phyloP scores from a whole-genome alignment of 2,888 invertebrate genomes.

The Cepaea hortensis region DNA sequence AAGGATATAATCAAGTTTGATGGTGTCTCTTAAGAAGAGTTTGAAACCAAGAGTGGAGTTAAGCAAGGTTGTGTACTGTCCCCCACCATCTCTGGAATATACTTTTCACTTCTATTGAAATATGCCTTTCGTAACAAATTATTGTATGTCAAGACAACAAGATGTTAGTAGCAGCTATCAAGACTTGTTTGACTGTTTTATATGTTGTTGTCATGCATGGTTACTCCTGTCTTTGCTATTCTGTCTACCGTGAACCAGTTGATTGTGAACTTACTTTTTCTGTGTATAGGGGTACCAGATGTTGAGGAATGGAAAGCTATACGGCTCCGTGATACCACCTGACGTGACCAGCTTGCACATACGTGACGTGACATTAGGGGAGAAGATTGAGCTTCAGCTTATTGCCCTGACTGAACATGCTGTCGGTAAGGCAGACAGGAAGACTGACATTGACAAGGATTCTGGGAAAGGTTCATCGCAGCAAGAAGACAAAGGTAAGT shows the following conservation, averaged over 20 bases:
- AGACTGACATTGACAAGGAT: conserved; percentile 54
- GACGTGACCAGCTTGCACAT: conserved; percentile 74
- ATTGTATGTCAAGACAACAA: no score
- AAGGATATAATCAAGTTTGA: no score
- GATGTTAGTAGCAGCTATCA: no score
- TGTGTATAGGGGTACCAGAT: conserved; percentile 74
- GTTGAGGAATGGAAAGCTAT: conserved; percentile 74
- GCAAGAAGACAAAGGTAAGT: conserved; percentile 51
- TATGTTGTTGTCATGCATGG: background rate
- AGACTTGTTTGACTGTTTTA: no score
- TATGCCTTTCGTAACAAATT: no score
- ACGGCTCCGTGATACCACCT: conserved; percentile 74
- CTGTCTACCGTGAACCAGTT: background rate
- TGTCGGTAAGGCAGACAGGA: conserved; percentile 66
- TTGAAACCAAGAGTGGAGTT: no score
- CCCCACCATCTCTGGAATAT: no score
- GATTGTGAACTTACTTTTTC: background rate
- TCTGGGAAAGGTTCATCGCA: conserved; percentile 61
- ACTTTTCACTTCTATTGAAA: no score
- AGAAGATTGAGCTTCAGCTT: conserved; percentile 73
- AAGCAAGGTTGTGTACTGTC: no score
- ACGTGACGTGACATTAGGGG: conserved; percentile 73
- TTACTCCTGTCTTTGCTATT: background rate
- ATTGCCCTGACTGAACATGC: conserved; percentile 76
- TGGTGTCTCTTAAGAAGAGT: no score